These are phyloP conservation scores for Sebastes hubbsi DNA, from an alignment of 2,797 vertebrate genomes.

Conservation along the genomic window DNA sequence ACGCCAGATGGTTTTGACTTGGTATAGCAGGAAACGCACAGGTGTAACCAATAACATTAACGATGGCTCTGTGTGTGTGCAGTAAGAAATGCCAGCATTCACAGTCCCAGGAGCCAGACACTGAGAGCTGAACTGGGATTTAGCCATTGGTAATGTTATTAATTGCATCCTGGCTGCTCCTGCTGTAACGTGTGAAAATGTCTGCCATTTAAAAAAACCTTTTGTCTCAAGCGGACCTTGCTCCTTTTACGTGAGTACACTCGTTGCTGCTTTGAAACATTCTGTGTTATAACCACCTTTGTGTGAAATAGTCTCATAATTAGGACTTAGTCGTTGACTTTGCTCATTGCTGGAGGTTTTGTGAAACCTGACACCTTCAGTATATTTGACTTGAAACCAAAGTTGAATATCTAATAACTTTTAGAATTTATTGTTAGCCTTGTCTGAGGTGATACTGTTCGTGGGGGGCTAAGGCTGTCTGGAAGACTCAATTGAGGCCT, in stretches of 20 bases:
- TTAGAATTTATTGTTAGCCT: not conserved
- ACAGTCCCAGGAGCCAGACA: not conserved
- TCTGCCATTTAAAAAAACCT: fast-evolving
- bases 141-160: not conserved
- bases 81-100: not conserved
- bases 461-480: not conserved
- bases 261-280: not conserved
- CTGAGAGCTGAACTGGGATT: not conserved
- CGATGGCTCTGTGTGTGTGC: not conserved
- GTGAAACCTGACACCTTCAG: not conserved
- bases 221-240: not conserved
- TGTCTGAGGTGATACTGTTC: not conserved
- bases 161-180: not conserved
- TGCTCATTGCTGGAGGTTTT: not conserved
- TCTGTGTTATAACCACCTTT: not conserved
- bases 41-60: constrained; percentile 6
- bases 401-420: not conserved
- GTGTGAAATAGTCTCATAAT: no score
- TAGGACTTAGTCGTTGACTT: no score
- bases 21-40: not conserved
- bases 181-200: not conserved
- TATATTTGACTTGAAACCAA: not conserved
- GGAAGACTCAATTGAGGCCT: not conserved
- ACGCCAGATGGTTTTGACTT: not conserved
- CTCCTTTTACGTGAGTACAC: not conserved